A percentile compares a stretch with the other conserved stretches of the same genome.
These are phyloP conservation scores for Cyprinella venusta DNA, from an alignment of 2,797 vertebrate species.

Conservation along the genomic window DNA sequence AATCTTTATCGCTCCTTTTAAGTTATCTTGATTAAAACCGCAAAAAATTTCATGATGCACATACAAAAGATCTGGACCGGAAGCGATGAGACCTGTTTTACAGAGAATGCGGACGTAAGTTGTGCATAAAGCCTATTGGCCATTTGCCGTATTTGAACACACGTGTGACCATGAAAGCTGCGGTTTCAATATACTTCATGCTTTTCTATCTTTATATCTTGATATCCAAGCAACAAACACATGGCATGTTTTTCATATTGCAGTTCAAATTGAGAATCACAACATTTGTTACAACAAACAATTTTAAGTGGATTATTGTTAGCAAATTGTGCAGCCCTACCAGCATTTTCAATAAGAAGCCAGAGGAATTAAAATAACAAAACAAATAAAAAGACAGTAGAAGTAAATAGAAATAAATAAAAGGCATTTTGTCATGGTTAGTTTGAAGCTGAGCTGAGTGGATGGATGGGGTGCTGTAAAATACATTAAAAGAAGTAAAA, in stretches of 20 bases:
- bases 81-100: too few species aligned
- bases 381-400: not conserved
- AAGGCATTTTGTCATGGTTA: conserved; percentile 42
- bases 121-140: too few species aligned
- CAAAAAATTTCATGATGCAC: too few species aligned
- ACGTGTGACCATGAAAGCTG: not conserved
- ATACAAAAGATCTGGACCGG: too few species aligned
- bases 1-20: too few species aligned
- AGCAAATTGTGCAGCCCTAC: conserved; percentile 9
- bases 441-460: conserved; percentile 22
- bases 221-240: not conserved
- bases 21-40: too few species aligned
- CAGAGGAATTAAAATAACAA: not conserved
- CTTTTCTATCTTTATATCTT: not conserved
- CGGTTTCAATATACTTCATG: not conserved
- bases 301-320: too few species aligned
- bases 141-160: not conserved
- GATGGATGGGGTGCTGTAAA: conserved; percentile 57
- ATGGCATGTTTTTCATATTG: not conserved
- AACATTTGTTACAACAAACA: not conserved
- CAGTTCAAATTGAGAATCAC: not conserved
- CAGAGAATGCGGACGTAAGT: too few species aligned
- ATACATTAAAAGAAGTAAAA: conserved; percentile 51
- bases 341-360: conserved; percentile 23
- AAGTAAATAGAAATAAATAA: not conserved